Evolutionary conservation across 2,113 vertebrate species (phyloP), one percentile per base, ranked within the genome.

Genomic region (Phyllostomus discolor): DNA sequence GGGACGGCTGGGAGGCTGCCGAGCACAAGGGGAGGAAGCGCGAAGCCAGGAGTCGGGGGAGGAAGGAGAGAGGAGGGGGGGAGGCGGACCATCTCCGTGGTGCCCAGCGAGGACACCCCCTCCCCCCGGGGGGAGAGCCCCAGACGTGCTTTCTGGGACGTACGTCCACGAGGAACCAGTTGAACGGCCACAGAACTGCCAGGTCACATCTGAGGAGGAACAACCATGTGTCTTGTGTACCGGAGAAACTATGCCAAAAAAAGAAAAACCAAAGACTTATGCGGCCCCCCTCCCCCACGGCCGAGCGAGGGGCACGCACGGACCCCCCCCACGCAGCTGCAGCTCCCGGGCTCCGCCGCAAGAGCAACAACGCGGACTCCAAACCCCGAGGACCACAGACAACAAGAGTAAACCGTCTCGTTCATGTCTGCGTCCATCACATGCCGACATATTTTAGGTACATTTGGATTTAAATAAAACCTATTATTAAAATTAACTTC

Each of bases 301-400:
- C 59, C 5, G 7, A 3, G 67, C 38, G 28, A 10, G 52, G 70
- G 69, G 14, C 7, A 50, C 1, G 72, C 8, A 14, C 81, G 31
- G 7, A 4, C 26, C 2, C 9, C 9, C 20, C 57, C 20, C 26
- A 7, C 0, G 28, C 4, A 14, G 48, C 16, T 11, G 0, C 4
- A 10, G 48, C 16, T 11, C 1, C 0, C 10, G 59, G 78, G 31
- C 62, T 59, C 57, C 24, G 57, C 9, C 9, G 14, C 5, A 10
- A 0, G 10, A 26, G 10, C 9, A 9, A 26, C 57, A 59, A 59
- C 26, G 26, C 31, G 59, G 8, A 26, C 82, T 31, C 50, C 72
- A 7, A 43, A 88, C 28, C 16, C 50, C 57, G 17, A 17, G n/a
- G 15, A 28, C n/a, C 20, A 2, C 24, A 22, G 41, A 41, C 38